Evolutionary conservation across 2,888 invertebrate species (phyloP).

Genomic region (Tenthredo livida): DNA sequence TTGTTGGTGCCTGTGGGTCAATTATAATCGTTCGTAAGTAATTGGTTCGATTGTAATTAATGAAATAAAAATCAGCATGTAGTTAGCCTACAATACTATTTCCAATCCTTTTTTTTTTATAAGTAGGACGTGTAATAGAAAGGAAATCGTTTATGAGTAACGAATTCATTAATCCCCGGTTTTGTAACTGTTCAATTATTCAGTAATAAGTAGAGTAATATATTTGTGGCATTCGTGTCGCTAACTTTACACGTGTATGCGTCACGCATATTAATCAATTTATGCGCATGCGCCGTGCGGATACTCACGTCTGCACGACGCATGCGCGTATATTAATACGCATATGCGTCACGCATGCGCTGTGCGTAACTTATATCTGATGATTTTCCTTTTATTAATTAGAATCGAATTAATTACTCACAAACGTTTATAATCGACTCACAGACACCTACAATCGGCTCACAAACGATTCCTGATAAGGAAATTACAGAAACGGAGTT

Average conservation of each 20-base stretch:
- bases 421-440: constrained; percentile 13
- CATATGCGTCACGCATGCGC: no score
- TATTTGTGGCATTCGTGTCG: no score
- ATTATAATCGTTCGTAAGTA: neutral
- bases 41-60: constrained; percentile 5
- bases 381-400: neutral
- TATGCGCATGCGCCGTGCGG: no score
- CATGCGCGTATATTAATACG: no score
- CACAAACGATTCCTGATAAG: constrained; percentile 10
- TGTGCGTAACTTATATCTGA: no score
- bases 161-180: constrained; percentile 2
- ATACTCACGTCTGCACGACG: no score
- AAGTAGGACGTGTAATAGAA: neutral
- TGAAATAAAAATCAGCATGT: constrained; percentile 1
- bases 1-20: neutral
- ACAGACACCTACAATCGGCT: neutral
- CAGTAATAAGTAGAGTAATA: neutral
- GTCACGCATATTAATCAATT: neutral
- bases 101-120: constrained; percentile 2
- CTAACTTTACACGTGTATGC: neutral
- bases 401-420: neutral
- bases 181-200: neutral
- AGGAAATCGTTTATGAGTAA: constrained; percentile 22
- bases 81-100: constrained; percentile 4
- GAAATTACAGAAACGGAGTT: neutral